phyloP scores from a whole-genome alignment of 1,140 invertebrate genomes.

The Notospermus geniculatus region DNA sequence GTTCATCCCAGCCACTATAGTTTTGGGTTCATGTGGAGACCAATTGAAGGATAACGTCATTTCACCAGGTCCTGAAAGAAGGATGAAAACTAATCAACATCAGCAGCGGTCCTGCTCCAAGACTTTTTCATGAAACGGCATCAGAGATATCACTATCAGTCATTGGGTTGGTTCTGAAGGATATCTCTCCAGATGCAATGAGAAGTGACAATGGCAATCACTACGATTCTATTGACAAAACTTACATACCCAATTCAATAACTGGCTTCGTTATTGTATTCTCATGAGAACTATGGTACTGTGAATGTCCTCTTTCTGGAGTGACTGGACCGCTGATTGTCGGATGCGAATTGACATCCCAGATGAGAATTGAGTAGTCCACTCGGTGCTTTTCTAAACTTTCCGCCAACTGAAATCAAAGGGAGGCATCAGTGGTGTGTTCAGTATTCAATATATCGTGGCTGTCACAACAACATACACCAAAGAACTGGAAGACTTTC shows the following conservation, averaged over 20 bases:
- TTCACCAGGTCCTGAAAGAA: conserved; percentile 68
- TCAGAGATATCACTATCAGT: too few species aligned
- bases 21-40: conserved; percentile 72
- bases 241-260: conserved; percentile 37
- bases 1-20: conserved; percentile 82
- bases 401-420: conserved; percentile 64
- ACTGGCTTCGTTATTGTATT: conserved; percentile 31
- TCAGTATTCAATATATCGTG: too few species aligned
- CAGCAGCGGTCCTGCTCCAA: not conserved
- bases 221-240: not conserved
- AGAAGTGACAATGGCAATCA: not conserved
- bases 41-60: conserved; percentile 80
- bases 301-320: conserved; percentile 9
- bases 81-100: too few species aligned
- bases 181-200: too few species aligned
- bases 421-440: too few species aligned
- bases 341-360: conserved; percentile 47
- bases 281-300: conserved; percentile 19
- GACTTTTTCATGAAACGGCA: not conserved
- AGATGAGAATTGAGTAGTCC: conserved; percentile 54
- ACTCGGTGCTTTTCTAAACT: conserved; percentile 82
- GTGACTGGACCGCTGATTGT: not conserved
- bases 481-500: too few species aligned
- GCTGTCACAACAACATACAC: too few species aligned
- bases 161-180: too few species aligned